These are phyloP conservation scores for Hycleus cichorii DNA, from an alignment of 1,140 invertebrate genomes.

Conservation along the genomic window DNA sequence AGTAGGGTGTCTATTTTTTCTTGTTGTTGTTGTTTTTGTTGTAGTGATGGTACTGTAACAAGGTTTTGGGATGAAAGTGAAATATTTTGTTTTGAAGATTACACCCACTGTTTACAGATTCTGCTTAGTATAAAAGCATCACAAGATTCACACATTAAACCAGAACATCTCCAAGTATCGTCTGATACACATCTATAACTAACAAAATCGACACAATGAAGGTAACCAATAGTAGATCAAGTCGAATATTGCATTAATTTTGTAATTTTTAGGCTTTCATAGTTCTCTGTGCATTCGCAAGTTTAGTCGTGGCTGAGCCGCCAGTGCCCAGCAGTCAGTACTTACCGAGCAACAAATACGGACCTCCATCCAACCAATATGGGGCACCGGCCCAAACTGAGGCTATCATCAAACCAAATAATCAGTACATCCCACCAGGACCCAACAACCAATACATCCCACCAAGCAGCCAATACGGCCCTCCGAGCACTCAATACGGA, in stretches of 20 bases:
- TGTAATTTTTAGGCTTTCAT: constrained; percentile 16
- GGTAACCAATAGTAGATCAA: neutral
- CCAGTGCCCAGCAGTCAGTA: constrained; percentile 48
- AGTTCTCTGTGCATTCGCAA: constrained; percentile 20
- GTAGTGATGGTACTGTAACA: constrained; percentile 18
- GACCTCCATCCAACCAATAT: constrained; percentile 32
- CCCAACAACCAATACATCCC: constrained; percentile 40
- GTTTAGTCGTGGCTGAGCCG: constrained; percentile 37
- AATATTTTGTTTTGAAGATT: constrained; percentile 29
- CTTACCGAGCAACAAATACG: constrained; percentile 45
- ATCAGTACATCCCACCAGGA: constrained; percentile 30
- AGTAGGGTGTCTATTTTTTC: constrained; percentile 1
- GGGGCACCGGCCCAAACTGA: constrained; percentile 29
- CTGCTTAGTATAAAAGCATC: constrained; percentile 34
- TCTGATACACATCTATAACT: constrained; percentile 2
- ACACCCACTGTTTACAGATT: constrained; percentile 36
- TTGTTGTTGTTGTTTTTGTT: neutral
- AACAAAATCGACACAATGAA: neutral
- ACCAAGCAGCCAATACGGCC: constrained; percentile 40
- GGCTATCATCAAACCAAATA: constrained; percentile 27
- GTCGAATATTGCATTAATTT: neutral
- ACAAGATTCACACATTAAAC: constrained; percentile 24
- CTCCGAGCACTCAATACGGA: constrained; percentile 25
- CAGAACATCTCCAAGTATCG: constrained; percentile 32
- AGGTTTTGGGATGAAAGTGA: constrained; percentile 39